These are phyloP conservation scores for Watsonalla binaria DNA, from an alignment of 2,888 invertebrate species.

Conservation along the genomic window DNA sequence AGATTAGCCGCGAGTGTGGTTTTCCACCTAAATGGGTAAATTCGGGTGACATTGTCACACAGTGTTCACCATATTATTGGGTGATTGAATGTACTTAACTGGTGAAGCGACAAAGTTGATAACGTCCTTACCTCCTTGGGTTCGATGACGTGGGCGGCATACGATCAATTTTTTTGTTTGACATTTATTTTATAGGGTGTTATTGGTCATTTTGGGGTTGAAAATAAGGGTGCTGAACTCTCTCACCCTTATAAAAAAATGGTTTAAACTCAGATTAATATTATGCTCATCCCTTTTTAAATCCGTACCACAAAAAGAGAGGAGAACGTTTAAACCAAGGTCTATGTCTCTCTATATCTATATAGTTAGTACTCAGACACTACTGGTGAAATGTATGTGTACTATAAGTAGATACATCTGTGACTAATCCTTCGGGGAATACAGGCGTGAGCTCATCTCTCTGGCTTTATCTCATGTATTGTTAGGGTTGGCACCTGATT, in stretches of 20 bases:
- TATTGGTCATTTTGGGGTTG: neutral
- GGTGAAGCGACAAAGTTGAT: conserved; percentile 67
- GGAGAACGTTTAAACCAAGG: no score
- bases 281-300: no score
- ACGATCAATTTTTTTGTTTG: conserved; percentile 22
- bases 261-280: no score
- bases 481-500: no score
- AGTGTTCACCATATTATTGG: conserved; percentile 78
- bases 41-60: conserved; percentile 73
- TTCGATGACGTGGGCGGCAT: conserved; percentile 32
- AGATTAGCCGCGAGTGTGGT: conserved; percentile 8
- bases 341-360: neutral
- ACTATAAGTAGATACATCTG: no score
- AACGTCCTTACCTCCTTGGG: conserved; percentile 60
- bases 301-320: no score
- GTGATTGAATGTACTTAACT: conserved; percentile 75
- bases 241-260: no score
- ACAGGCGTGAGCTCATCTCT: no score
- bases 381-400: no score
- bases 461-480: no score
- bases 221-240: neutral
- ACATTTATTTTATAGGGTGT: conserved; percentile 6
- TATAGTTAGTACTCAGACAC: neutral
- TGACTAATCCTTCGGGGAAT: no score
- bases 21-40: conserved; percentile 40